phyloP scores from a whole-genome alignment of 1,140 invertebrate genomes.

The Zaprionus capensis region DNA sequence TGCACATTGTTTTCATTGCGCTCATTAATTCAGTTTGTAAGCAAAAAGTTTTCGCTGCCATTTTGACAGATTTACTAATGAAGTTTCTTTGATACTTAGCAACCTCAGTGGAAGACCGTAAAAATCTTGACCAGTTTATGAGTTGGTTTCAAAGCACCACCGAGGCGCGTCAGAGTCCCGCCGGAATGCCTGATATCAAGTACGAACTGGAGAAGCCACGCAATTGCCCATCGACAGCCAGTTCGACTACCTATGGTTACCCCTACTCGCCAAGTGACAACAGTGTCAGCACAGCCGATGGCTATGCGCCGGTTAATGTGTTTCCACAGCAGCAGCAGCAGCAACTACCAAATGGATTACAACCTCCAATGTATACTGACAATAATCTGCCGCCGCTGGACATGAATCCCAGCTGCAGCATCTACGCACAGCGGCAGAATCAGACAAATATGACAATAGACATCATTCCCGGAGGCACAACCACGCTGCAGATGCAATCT shows the following conservation, averaged over 20 bases:
- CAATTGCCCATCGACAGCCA: constrained; percentile 58
- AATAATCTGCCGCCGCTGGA: neutral
- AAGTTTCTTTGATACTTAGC: constrained; percentile 44
- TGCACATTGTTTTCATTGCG: constrained; percentile 40
- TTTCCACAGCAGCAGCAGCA: constrained; percentile 11
- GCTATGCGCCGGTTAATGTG: constrained; percentile 36
- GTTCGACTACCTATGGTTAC: constrained; percentile 42
- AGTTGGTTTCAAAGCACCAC: neutral
- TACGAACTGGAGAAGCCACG: constrained; percentile 48
- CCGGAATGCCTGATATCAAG: constrained; percentile 50
- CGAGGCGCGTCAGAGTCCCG: constrained; percentile 12
- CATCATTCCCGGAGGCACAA: no score
- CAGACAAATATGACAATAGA: no score
- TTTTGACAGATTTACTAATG: constrained; percentile 35
- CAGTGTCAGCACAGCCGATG: constrained; percentile 53
- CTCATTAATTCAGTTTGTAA: constrained; percentile 52
- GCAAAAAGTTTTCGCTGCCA: constrained; percentile 15
- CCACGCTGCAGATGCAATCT: neutral
- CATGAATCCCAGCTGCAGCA: neutral
- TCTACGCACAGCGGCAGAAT: neutral
- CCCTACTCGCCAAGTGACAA: constrained; percentile 51
- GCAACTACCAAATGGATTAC: neutral
- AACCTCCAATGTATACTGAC: neutral
- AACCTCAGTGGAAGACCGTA: neutral
- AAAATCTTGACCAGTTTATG: no score